Evolutionary conservation across 2,113 vertebrate species (phyloP).

Genomic region (Pungitius pungitius): DNA sequence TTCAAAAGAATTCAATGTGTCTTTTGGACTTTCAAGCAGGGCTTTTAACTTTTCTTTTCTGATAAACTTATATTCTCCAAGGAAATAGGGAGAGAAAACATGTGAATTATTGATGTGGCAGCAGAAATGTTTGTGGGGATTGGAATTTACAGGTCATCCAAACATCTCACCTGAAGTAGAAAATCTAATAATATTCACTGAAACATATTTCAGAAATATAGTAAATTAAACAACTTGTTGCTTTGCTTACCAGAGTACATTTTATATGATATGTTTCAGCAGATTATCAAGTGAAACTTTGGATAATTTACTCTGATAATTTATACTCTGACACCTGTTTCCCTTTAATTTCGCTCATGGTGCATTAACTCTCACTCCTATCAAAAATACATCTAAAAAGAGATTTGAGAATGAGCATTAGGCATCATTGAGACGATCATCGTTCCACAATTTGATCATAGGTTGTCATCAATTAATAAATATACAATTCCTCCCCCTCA

Average conservation of each 20-base stretch:
- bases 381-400: conserved; percentile 21
- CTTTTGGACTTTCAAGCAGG: not conserved
- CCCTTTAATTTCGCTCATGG: not conserved
- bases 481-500: conserved; percentile 47
- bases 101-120: not conserved
- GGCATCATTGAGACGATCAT: not conserved
- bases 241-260: not conserved
- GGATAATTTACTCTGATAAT: not conserved
- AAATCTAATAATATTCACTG: not conserved
- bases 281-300: not conserved
- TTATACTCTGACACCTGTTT: conserved; percentile 2
- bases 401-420: not conserved
- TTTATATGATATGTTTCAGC: not conserved
- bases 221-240: not conserved
- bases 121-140: not conserved
- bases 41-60: not conserved
- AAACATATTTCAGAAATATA: not conserved
- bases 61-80: not conserved
- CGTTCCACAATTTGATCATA: not conserved
- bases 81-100: not conserved
- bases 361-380: conserved; percentile 11
- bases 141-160: not conserved
- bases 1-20: not conserved
- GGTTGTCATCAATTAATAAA: not conserved
- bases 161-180: not conserved